These are phyloP conservation scores for Drosophila multiciliata DNA, from an alignment of 2,888 invertebrate species.

Conservation along the genomic window DNA sequence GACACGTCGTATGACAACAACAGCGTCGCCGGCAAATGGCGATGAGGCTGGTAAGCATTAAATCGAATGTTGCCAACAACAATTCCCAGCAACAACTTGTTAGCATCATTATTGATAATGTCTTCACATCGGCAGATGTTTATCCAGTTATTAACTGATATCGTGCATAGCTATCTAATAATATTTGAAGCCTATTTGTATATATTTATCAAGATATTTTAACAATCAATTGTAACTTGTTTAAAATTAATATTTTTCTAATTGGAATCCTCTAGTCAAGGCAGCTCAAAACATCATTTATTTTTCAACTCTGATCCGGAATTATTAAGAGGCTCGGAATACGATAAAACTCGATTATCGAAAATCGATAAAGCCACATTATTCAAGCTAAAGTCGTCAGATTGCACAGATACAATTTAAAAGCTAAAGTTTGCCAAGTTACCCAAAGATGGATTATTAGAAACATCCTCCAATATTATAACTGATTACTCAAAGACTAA, in stretches of 20 bases:
- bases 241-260: not conserved
- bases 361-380: not conserved
- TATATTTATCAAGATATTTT: not conserved
- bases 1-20: constrained; percentile 75
- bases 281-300: not conserved
- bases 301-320: not conserved
- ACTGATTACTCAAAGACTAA: not conserved
- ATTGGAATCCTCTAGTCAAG: not conserved
- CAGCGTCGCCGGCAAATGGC: constrained; percentile 51
- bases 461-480: not conserved
- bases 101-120: not conserved
- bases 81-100: constrained; percentile 1
- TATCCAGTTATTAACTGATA: not conserved
- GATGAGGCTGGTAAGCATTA: constrained; percentile 76
- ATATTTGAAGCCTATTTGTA: not conserved
- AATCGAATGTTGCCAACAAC: constrained; percentile 4
- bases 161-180: not conserved
- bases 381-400: not conserved
- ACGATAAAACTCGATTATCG: not conserved
- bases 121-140: not conserved
- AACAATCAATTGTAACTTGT: not conserved
- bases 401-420: not conserved
- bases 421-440: not conserved
- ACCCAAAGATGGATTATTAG: not conserved
- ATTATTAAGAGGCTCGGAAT: not conserved